Evolutionary conservation across 1,140 invertebrate species (phyloP).

Genomic region (Lutraria rhynchaena): DNA sequence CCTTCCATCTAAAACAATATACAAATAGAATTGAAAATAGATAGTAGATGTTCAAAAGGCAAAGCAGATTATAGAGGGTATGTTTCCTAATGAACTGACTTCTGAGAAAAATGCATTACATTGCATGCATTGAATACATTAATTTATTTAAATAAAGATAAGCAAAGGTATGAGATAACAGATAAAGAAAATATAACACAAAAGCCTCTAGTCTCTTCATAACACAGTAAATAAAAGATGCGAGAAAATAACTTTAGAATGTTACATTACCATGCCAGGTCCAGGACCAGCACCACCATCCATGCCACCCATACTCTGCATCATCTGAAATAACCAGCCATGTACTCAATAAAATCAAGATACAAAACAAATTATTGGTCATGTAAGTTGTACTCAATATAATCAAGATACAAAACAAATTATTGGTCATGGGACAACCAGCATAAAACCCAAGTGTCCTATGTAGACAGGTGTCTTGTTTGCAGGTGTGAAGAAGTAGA

Average conservation of each 20-base stretch:
- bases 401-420: too few species aligned
- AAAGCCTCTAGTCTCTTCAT: neutral
- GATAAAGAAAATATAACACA: neutral
- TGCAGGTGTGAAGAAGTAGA: too few species aligned
- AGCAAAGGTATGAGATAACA: neutral
- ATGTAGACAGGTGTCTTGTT: too few species aligned
- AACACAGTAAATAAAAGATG: neutral
- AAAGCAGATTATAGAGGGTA: constrained; percentile 49
- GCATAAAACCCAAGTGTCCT: too few species aligned
- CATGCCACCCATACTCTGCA: constrained; percentile 62
- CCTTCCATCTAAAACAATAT: constrained; percentile 15
- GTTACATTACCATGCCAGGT: neutral
- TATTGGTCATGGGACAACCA: too few species aligned
- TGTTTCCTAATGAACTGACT: neutral
- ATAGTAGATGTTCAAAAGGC: neutral
- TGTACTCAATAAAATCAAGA: neutral
- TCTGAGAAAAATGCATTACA: neutral
- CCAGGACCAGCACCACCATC: constrained; percentile 50
- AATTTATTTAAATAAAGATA: neutral
- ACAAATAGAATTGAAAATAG: neutral
- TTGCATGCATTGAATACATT: neutral
- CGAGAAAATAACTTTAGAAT: neutral
- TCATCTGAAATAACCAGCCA: constrained; percentile 56
- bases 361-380: neutral
- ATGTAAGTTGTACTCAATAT: neutral